A percentile compares a stretch with the other conserved stretches of the same genome.
Evolutionary conservation across 2,888 invertebrate species (phyloP).

Genomic region (Tiliacea citrago): DNA sequence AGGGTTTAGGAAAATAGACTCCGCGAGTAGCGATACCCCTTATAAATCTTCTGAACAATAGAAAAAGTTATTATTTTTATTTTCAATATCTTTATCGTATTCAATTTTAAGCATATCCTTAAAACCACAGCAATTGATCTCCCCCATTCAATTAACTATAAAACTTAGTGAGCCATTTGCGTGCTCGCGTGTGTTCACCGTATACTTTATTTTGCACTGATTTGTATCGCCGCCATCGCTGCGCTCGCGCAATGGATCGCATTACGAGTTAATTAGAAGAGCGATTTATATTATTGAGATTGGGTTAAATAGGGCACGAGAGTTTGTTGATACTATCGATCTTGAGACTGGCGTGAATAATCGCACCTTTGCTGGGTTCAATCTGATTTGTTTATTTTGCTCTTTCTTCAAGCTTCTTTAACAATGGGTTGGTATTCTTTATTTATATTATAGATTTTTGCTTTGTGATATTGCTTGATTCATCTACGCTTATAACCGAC

Average conservation of each 20-base stretch:
- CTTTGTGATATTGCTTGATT: too few species aligned
- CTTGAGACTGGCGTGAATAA: slow-evolving; percentile 33
- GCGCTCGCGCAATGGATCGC: slow-evolving; percentile 58
- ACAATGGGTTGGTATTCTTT: slow-evolving; percentile 7
- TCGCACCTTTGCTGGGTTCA: background rate
- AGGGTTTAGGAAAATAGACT: background rate
- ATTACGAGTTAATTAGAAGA: slow-evolving; percentile 64
- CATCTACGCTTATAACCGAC: too few species aligned
- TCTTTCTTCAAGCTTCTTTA: background rate
- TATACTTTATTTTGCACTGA: slow-evolving; percentile 61
- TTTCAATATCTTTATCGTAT: background rate
- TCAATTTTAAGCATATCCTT: slow-evolving; percentile 5
- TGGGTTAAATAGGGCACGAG: slow-evolving; percentile 45
- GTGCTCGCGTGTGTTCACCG: slow-evolving; percentile 61
- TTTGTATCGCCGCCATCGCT: slow-evolving; percentile 56
- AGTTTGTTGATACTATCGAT: slow-evolving; percentile 41
- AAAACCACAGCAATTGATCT: slow-evolving; percentile 11
- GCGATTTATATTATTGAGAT: slow-evolving; percentile 62
- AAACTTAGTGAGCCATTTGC: slow-evolving; percentile 47
- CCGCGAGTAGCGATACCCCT: too few species aligned
- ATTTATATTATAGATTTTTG: background rate
- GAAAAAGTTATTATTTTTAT: background rate
- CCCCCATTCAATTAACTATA: slow-evolving; percentile 37
- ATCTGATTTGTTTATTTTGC: slow-evolving; percentile 25
- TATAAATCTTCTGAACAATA: background rate